Evolutionary conservation across 2,797 vertebrate species (phyloP).

Genomic region (Enteromius radiatus): DNA sequence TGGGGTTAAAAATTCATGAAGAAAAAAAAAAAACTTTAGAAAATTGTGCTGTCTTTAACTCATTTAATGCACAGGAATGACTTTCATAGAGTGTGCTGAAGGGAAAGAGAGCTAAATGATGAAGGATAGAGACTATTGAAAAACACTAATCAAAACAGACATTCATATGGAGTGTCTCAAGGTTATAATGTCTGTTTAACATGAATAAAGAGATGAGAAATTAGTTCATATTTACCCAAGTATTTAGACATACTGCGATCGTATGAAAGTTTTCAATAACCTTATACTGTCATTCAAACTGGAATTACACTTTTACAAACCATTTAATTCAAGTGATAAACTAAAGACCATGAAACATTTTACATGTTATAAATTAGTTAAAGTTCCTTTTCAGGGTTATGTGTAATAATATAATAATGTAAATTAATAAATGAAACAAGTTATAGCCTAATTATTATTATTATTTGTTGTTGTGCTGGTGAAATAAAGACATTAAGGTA

Average conservation of each 20-base stretch:
- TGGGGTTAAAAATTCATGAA: background rate
- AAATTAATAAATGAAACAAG: background rate
- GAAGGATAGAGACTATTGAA: background rate
- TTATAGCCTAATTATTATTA: no score
- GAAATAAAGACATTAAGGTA: background rate
- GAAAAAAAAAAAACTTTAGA: background rate
- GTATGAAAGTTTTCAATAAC: background rate
- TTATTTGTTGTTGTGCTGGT: background rate
- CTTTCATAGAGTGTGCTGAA: background rate
- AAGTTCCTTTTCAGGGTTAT: background rate
- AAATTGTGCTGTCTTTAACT: background rate
- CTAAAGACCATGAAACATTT: background rate
- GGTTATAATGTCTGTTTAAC: background rate
- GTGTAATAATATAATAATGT: background rate
- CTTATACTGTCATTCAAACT: background rate
- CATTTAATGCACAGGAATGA: background rate
- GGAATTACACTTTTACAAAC: background rate
- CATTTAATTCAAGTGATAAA: background rate
- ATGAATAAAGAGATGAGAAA: background rate
- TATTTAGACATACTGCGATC: background rate
- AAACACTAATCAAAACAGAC: background rate
- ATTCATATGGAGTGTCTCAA: background rate
- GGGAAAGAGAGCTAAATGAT: slow-evolving; percentile 1
- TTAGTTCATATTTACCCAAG: background rate
- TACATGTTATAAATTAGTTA: background rate